Base-by-base conservation (phyloP, 2,888 invertebrate species). In the Erynnis tages region DNA sequence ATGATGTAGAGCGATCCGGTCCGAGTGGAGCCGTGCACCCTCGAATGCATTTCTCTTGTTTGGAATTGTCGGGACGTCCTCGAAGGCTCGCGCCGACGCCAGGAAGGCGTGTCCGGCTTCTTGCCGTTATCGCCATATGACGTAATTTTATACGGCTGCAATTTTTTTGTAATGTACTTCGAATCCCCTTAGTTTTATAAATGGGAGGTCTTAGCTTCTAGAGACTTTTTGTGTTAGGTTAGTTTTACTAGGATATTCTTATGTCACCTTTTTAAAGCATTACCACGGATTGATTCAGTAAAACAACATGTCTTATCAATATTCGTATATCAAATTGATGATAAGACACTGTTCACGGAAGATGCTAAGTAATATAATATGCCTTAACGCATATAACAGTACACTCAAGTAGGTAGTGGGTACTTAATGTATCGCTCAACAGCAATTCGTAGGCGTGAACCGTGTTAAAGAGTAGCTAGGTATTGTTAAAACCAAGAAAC, bases 41-140 rank as follows among this genome's bases (percentile, higher is more conserved):
- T 78, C 71, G 67, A 69, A 72, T 76, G 73, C 78, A 80, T 82
- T 85, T 78, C 77, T 81, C 58, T 56, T 54, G 78, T 73, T 71
- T 67, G 25, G 61, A 54, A 53, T 49, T 27, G 58, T 59, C 70
- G 66, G 69, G 74, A 76, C 73, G 76, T 81, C 80, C 82, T 79
- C 78, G 74, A 70, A 82, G 83, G 78, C 74, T 68, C 74, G 66
- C 74, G 67, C 73, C 73, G 82, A 79, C 84, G 82, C 82, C 82
- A 73, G 71, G 70, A 76, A 85, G 86, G 88, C 87, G 88, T 86
- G 86, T 85, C 88, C 78, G 68, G 71, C 65, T 73, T 67, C 72
- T 73, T 59, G 73, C 68, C 76, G 80, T 79, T 84, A 85, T 83
- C 83, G 76, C 65, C 68, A 73, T 69, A 84, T 88, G 88, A 88